Conservation (phyloP, 2,797 vertebrate genomes). For the Xenops minutus region DNA sequence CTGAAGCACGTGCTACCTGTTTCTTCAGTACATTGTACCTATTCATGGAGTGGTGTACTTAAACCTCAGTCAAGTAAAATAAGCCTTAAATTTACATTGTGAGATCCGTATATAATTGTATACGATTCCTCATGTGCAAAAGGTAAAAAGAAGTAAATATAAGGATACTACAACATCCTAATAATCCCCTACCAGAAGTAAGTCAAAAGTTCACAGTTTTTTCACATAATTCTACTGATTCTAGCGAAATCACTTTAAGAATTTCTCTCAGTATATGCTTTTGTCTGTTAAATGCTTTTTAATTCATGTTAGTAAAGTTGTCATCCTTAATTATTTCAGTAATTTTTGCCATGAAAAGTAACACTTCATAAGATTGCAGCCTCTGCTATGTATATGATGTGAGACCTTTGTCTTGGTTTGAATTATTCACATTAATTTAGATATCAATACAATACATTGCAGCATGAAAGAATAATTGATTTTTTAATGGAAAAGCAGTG, state of each 20-base stretch:
- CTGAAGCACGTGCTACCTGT: background rate
- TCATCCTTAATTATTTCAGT: background rate
- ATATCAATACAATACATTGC: background rate
- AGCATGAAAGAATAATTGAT: background rate
- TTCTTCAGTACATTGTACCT: background rate
- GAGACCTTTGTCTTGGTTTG: background rate
- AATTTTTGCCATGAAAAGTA: background rate
- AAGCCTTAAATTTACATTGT: background rate
- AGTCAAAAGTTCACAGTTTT: background rate
- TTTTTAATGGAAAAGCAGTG: background rate
- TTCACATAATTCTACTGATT: background rate
- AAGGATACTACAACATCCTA: background rate
- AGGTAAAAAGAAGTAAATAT: background rate
- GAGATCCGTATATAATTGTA: background rate
- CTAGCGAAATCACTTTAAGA: background rate
- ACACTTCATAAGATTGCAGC: background rate
- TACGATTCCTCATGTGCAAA: background rate
- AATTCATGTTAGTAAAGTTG: background rate
- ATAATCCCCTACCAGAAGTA: background rate
- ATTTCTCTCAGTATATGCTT: background rate
- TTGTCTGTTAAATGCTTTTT: background rate
- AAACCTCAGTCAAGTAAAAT: background rate
- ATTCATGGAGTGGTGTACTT: background rate
- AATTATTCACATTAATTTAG: background rate
- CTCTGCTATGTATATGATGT: background rate